These are phyloP conservation scores for Threskiornis aethiopicus DNA, from an alignment of 2,797 vertebrate species.

Conservation along the genomic window DNA sequence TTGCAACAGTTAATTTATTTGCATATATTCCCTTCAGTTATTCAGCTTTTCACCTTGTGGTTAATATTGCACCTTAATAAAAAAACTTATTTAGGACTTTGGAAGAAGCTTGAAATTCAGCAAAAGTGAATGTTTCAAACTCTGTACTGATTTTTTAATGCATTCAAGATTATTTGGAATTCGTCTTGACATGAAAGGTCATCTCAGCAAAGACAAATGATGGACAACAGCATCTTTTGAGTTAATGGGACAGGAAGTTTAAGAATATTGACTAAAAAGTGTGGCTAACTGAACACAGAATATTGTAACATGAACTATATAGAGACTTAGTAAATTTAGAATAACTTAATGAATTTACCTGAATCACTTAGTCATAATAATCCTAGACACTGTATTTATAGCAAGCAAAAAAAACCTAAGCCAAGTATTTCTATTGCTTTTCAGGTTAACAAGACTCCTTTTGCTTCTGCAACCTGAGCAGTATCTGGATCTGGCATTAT, in stretches of 20 bases:
- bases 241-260: neutral
- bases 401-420: neutral
- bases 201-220: neutral
- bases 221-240: neutral
- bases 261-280: neutral
- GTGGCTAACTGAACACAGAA: neutral
- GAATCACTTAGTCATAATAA: neutral
- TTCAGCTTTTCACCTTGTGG: neutral
- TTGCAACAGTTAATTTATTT: conserved; percentile 29
- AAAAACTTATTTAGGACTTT: neutral
- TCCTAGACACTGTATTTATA: neutral
- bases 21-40: neutral
- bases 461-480: neutral
- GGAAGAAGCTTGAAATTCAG: neutral
- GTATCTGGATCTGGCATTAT: neutral
- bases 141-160: neutral
- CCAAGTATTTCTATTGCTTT: neutral
- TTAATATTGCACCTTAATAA: neutral
- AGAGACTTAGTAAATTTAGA: neutral
- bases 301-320: neutral
- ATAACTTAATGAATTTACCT: neutral
- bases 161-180: neutral
- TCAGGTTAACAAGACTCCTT: neutral
- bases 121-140: neutral
- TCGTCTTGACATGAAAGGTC: neutral